A percentile compares a stretch with the other conserved stretches of the same genome.
Evolutionary conservation across 2,888 invertebrate genomes (phyloP).

Genomic region (Campoplex capitator): DNA sequence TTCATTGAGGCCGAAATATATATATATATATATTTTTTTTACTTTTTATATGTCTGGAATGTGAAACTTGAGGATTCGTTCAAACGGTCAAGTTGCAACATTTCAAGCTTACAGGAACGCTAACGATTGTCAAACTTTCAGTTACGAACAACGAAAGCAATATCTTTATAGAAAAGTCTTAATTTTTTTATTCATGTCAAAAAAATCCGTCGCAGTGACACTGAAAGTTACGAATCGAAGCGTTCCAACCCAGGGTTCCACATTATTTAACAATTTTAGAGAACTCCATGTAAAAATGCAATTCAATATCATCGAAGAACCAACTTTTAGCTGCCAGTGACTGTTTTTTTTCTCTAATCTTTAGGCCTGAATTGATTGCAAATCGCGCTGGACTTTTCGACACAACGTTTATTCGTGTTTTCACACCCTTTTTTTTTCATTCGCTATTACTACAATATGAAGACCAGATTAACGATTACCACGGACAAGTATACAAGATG

Average conservation of each 20-base stretch:
- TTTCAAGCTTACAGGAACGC: neutral
- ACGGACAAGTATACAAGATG: slow-evolving; percentile 59
- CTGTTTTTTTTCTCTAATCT: neutral
- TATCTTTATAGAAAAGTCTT: neutral
- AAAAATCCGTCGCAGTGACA: neutral
- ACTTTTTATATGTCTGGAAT: no score
- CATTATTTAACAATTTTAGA: slow-evolving; percentile 19
- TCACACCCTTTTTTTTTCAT: neutral
- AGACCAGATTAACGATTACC: slow-evolving; percentile 57
- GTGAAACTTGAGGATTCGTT: no score
- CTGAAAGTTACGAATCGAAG: neutral
- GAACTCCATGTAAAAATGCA: slow-evolving; percentile 26
- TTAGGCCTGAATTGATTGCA: slow-evolving; percentile 56
- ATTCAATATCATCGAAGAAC: neutral
- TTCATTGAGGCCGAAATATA: no score
- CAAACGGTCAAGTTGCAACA: no score
- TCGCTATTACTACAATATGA: slow-evolving; percentile 57
- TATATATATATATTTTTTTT: no score
- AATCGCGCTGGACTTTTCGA: slow-evolving; percentile 32
- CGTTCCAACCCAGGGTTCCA: neutral
- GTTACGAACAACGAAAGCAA: neutral
- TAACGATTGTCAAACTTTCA: neutral
- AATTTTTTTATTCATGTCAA: neutral
- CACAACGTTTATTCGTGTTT: slow-evolving; percentile 19
- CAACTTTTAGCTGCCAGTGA: neutral